Evolutionary conservation across 2,113 vertebrate genomes (phyloP).

Genomic region (Phalacrocorax carbo): DNA sequence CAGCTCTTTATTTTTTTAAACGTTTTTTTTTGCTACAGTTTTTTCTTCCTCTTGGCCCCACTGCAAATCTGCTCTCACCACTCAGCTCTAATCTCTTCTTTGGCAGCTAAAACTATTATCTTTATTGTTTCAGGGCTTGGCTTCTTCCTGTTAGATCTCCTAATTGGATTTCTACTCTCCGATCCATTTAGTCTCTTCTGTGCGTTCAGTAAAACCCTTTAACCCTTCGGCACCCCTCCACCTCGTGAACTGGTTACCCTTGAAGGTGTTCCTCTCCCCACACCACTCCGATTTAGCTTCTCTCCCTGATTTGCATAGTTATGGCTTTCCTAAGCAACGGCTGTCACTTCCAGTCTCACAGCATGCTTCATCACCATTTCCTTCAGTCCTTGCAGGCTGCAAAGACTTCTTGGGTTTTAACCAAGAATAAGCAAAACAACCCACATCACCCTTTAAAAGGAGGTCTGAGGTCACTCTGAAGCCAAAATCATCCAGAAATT

Average conservation of each 20-base stretch:
- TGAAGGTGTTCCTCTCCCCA: not conserved
- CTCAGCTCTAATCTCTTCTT: slow-evolving; percentile 12
- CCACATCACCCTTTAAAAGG: not conserved
- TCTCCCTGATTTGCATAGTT: not conserved
- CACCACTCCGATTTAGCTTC: rapidly evolving
- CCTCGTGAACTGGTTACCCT: not conserved
- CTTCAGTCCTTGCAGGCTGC: not conserved
- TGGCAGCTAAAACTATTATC: slow-evolving; percentile 35
- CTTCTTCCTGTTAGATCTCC: slow-evolving; percentile 36
- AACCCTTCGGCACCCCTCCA: not conserved
- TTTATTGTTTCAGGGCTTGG: slow-evolving; percentile 42
- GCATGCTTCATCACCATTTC: not conserved
- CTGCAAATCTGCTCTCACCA: not conserved
- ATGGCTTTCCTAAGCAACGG: not conserved
- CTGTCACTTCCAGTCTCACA: not conserved
- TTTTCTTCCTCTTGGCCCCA: not conserved
- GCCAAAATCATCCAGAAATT: not conserved
- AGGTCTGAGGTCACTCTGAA: not conserved
- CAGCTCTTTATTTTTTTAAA: not conserved
- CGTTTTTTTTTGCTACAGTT: not conserved
- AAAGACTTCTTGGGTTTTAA: not conserved
- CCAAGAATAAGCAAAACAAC: not conserved
- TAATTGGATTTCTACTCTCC: slow-evolving; percentile 56
- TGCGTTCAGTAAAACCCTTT: not conserved
- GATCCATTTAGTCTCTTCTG: slow-evolving; percentile 36